phyloP scores from a whole-genome alignment of 2,797 vertebrate genomes.

The Paedocypris micromegethes region DNA sequence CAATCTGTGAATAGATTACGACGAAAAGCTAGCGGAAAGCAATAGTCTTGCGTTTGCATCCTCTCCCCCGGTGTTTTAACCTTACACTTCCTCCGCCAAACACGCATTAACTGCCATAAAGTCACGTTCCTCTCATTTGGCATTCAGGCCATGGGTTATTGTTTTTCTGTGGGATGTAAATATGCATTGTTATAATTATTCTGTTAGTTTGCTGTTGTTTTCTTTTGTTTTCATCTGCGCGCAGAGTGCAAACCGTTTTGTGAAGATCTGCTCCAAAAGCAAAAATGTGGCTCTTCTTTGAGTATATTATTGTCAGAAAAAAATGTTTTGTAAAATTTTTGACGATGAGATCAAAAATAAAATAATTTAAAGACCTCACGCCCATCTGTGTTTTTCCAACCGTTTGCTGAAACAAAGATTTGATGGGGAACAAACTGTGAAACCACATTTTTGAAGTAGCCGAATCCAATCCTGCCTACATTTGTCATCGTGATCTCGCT shows the following conservation, averaged over 20 bases:
- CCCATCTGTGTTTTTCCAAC: background rate
- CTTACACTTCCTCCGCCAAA: constrained; percentile 30
- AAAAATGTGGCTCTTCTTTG: constrained; percentile 77
- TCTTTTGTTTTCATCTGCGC: constrained; percentile 61
- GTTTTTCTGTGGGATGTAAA: constrained; percentile 70
- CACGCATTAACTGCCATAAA: constrained; percentile 43
- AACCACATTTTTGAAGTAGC: background rate
- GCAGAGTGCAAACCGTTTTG: constrained; percentile 66
- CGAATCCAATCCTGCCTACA: background rate
- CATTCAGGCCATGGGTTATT: constrained; percentile 55
- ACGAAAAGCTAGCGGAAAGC: constrained; percentile 48
- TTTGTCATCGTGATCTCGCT: too few species aligned
- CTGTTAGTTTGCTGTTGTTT: constrained; percentile 47
- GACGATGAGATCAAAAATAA: constrained; percentile 81
- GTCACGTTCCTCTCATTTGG: constrained; percentile 48
- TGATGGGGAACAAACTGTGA: too few species aligned
- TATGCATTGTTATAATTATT: constrained; percentile 65
- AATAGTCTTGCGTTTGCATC: constrained; percentile 47
- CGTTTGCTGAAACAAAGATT: too few species aligned
- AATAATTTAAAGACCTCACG: constrained; percentile 72
- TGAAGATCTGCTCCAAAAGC: constrained; percentile 71
- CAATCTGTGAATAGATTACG: constrained; percentile 41
- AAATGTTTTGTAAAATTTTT: constrained; percentile 83
- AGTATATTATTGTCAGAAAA: constrained; percentile 80
- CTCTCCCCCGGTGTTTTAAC: constrained; percentile 30